Evolutionary conservation across 2,797 vertebrate genomes (phyloP).

Genomic region (Chloroceryle amazona): DNA sequence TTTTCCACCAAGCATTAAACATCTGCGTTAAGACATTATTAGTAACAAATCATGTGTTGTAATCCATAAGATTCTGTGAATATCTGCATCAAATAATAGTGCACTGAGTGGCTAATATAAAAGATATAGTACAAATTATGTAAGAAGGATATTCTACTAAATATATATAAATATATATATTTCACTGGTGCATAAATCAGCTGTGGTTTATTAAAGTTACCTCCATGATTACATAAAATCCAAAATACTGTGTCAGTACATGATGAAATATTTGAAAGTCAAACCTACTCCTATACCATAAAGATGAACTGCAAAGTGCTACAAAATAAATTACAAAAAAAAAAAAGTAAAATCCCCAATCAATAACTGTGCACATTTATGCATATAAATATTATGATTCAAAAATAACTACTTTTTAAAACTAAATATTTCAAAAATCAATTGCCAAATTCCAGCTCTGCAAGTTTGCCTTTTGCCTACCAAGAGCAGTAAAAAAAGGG

Average conservation of each 20-base stretch:
- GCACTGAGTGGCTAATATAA: slow-evolving; percentile 55
- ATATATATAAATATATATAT: slow-evolving; percentile 37
- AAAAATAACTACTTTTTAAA: slow-evolving; percentile 4
- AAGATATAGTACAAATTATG: slow-evolving; percentile 64
- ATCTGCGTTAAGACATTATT: not conserved
- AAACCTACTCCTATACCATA: slow-evolving; percentile 39
- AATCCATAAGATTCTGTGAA: slow-evolving; percentile 61
- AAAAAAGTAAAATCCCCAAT: slow-evolving; percentile 16
- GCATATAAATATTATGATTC: slow-evolving; percentile 24
- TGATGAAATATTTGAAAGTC: slow-evolving; percentile 52
- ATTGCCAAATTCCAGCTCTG: slow-evolving; percentile 25
- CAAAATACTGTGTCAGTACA: slow-evolving; percentile 73
- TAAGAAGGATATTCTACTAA: slow-evolving; percentile 27
- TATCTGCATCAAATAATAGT: slow-evolving; percentile 17
- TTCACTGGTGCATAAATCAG: slow-evolving; percentile 61
- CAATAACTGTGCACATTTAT: not conserved
- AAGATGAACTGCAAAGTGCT: slow-evolving; percentile 76
- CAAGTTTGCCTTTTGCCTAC: slow-evolving; percentile 12
- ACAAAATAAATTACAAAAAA: slow-evolving; percentile 58
- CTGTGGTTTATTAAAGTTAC: slow-evolving; percentile 74
- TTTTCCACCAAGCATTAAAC: slow-evolving; percentile 30
- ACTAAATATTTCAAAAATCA: slow-evolving; percentile 36
- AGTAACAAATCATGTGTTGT: slow-evolving; percentile 33
- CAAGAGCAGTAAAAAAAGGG: not conserved
- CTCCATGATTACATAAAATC: slow-evolving; percentile 64